Evolutionary conservation across 2,797 vertebrate species (phyloP).

Genomic region (Acanthis flammea): DNA sequence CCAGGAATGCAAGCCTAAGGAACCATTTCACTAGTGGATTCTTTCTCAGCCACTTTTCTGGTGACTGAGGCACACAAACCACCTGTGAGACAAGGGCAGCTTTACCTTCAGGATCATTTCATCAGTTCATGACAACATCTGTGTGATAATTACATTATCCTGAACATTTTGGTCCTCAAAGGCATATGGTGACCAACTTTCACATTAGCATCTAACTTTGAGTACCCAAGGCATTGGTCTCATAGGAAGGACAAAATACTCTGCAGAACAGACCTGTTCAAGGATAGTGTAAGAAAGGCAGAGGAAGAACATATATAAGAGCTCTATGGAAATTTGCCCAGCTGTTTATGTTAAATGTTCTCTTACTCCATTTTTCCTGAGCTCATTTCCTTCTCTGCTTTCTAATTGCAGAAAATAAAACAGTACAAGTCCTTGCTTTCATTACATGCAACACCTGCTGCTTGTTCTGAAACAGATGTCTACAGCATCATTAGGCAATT

Average conservation of each 20-base stretch:
- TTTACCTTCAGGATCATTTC: not conserved
- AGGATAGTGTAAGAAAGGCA: not conserved
- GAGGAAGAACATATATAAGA: not conserved
- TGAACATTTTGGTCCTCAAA: not conserved
- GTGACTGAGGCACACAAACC: not conserved
- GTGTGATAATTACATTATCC: not conserved
- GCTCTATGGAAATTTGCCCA: not conserved
- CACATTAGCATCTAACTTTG: not conserved
- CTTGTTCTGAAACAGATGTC: constrained; percentile 52
- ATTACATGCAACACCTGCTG: constrained; percentile 44
- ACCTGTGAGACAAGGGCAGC: not conserved
- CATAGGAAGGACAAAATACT: not conserved
- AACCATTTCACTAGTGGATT: not conserved
- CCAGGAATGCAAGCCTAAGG: not conserved
- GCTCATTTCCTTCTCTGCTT: constrained; percentile 25
- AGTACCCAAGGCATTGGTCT: not conserved
- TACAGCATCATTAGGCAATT: constrained; percentile 7
- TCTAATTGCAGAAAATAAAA: constrained; percentile 39
- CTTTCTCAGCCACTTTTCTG: not conserved
- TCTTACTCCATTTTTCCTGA: constrained; percentile 18
- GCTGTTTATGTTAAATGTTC: constrained; percentile 18
- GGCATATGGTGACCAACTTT: not conserved
- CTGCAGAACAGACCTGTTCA: not conserved
- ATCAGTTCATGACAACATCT: not conserved
- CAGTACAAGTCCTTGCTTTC: constrained; percentile 19